Evolutionary conservation across 2,888 invertebrate species (phyloP), one percentile per base, ranked within the genome.

Genomic region (Autographa gamma): DNA sequence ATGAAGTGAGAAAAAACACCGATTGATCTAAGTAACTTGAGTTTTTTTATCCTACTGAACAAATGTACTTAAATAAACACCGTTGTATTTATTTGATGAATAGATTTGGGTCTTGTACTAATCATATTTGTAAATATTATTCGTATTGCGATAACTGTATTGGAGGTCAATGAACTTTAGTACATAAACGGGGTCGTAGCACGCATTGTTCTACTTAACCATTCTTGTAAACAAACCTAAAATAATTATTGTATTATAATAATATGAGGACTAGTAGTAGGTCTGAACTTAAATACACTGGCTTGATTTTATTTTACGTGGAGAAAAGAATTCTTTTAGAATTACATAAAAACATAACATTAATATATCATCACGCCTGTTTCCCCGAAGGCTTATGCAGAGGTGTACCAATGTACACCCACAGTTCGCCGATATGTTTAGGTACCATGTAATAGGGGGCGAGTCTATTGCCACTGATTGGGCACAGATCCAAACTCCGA

Each of bases 121-220:
- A 65, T 76, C 56, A 48, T 60, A 48, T 77, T 31, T 65, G 67
- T 52, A 71, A 72, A 81, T 77, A 71, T 70, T 69, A 68, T 63
- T 80, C 9, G 56, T 63, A 18, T 56, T 18, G 19, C 60, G 56
- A 66, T 58, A 82, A 77, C 80, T 76, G 76, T 70, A 64, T 68
- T 18, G 32, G 63, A 59, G 76, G 80, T 73, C 76, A 72, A 73
- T 62, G 69, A 38, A 58, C 43, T 58, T 43, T 62, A 66, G 68
- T 69, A 72, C 54, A 11, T 34, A 62, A 63, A 59, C n/a, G 54
- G 52, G 54, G 60, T 19, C 66, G 69, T 56, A 34, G 66, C 59
- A 63, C 66, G 41, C 31, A 18, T 34, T 67, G 56, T 72, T 62
- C 32, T n/a, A 64, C 38, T 32, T 59, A 31, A 59, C 65, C 32